Base-by-base conservation (phyloP, 2,888 invertebrate genomes). In the Embidobia sp. region DNA sequence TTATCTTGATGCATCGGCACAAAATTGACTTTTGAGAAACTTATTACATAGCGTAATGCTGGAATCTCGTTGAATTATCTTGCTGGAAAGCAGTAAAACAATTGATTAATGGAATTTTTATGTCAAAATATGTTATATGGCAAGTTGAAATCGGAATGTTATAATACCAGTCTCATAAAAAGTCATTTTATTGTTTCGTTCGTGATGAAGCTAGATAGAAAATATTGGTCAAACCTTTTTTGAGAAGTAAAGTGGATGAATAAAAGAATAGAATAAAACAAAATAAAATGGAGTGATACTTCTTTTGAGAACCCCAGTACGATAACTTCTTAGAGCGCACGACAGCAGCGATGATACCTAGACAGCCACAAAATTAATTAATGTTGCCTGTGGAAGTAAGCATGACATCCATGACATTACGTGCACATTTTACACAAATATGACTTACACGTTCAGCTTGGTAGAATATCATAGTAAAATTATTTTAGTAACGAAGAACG, bases 41-140 rank as follows among this genome's bases (percentile, higher is more conserved):
- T 69, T 69, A 49, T 55, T 57, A 42, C 16, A 48, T 29, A 55
- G 57, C 35, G 46, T 53, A 66, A 46, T n/a, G 46, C 7, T n/a
- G 27, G 16, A 53, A 49, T 29, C n/a, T 22, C 18, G 29, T 49
- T 48, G 19, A 3, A 18, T n/a, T 63, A 40, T 59, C 37, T 33
- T 49, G 10, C 13, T 42, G 11, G 27, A 40, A 51, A 51, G 35
- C 19, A 13, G 16, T 0, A 1, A 4, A 11, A 22, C 4, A n/a
- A n/a, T 51, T 51, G 3, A 0, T 15, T 1, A 26, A 22, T 22
- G 35, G 22, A 35, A 49, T 33, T 49, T 31, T 31, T 29, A 48
- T 31, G 48, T 48, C 18, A n/a, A n/a, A n/a, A n/a, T n/a, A n/a
- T n/a, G n/a, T n/a, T n/a, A n/a, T n/a, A n/a, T n/a, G n/a, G n/a